Evolutionary conservation across 2,797 vertebrate genomes (phyloP), one percentile per base, ranked within the genome.

Genomic region (Takifugu rubripes): DNA sequence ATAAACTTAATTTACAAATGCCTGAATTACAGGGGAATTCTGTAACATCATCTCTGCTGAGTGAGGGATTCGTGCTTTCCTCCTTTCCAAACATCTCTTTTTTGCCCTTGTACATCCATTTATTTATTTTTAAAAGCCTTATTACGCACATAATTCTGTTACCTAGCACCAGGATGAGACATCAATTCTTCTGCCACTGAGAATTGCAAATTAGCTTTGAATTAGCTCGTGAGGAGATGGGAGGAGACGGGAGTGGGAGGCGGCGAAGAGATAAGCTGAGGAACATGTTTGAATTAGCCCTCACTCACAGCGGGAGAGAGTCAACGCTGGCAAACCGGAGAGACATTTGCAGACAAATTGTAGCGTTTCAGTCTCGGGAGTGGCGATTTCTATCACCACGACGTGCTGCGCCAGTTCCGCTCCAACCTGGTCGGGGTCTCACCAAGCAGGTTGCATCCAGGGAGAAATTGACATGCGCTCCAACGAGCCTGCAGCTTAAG

Each of bases 121-220:
- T 54, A 61, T 57, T 57, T 63, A 31, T 54, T 63, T 57, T 57
- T 63, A 31, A n/a, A 57, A 62, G 53, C 69, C 72, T 84, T 75
- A 85, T 84, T 80, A 77, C 66, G 80, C 75, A 29, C 72, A 84
- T 84, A 87, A 88, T 84, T 82, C 72, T 82, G 76, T 88, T 89
- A 87, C 75, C 70, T 83, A 54, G 83, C 83, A 70, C 81, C 75
- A 73, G 77, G 80, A 87, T 78, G 79, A 89, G 82, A 78, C 86
- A 80, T 84, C 83, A 78, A 74, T 82, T 82, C 81, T 68, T 81
- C 75, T 26, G 68, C 84, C 74, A 49, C 68, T 66, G 85, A 88
- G 79, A 81, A 85, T 85, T 86, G 84, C 80, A 87, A 89, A 89
- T 89, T 82, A 88, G 77, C 83, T 87, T 72, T 82, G 85, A 81